Conservation (phyloP, 2,113 vertebrate genomes). For the Nothoprocta perdicaria region DNA sequence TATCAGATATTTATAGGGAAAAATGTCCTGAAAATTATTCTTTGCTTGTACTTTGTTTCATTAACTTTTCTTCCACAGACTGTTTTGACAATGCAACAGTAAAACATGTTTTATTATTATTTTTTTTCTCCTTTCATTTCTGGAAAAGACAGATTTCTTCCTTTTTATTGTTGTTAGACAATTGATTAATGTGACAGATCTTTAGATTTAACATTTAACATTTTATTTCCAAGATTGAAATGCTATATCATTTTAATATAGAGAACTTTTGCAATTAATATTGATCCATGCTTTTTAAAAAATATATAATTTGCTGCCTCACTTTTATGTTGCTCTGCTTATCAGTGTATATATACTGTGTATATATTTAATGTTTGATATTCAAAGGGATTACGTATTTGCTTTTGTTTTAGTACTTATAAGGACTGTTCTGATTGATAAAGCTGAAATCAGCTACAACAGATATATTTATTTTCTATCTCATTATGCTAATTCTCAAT, state of each 20-base stretch:
- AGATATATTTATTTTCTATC: background rate
- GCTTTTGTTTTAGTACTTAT: background rate
- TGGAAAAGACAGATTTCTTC: background rate
- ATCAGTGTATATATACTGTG: background rate
- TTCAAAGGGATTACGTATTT: background rate
- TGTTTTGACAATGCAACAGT: background rate
- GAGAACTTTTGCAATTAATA: conserved; percentile 1
- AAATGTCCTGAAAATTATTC: background rate
- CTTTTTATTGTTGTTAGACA: background rate
- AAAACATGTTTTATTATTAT: background rate
- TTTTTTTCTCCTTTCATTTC: background rate
- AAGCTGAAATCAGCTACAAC: background rate
- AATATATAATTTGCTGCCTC: background rate
- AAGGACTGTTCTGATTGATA: conserved; percentile 3
- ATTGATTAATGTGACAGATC: background rate
- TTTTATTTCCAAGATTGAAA: background rate
- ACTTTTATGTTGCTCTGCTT: conserved; percentile 14
- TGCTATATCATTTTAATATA: background rate
- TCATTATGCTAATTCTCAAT: background rate
- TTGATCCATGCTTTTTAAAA: background rate
- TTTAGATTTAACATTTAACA: background rate
- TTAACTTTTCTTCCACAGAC: background rate
- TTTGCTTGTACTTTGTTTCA: background rate
- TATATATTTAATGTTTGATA: conserved; percentile 13
- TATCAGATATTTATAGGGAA: background rate